Evolutionary conservation across 23 tunicate genomes (phyloP).

Genomic region (Styela plicata): DNA sequence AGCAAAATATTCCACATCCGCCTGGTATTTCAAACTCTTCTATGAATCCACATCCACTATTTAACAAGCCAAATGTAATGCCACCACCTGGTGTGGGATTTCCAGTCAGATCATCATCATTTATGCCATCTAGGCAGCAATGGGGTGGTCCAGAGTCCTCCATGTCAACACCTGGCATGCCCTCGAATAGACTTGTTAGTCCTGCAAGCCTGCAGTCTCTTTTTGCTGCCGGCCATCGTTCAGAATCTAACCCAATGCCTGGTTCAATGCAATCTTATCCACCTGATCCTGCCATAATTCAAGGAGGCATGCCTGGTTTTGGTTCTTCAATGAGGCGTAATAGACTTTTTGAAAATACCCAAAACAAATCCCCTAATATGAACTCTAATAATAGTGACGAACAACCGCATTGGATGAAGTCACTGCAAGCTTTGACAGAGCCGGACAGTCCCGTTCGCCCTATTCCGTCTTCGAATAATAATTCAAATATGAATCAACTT

Average conservation of each 20-base stretch:
- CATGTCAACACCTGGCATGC: slow-evolving; percentile 17
- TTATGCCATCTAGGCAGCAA: slow-evolving; percentile 3
- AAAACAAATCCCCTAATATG: neutral
- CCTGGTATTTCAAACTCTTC: slow-evolving; percentile 15
- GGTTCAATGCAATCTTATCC: slow-evolving; percentile 21
- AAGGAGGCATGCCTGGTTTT: slow-evolving; percentile 29
- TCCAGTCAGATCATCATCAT: neutral
- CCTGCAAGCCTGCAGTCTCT: slow-evolving; percentile 14
- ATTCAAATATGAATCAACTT: neutral
- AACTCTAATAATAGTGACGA: slow-evolving; percentile 37
- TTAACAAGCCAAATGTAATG: slow-evolving; percentile 9
- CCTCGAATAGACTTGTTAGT: slow-evolving; percentile 18
- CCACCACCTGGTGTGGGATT: slow-evolving; percentile 23
- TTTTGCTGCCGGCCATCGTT: neutral
- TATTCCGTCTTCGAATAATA: neutral
- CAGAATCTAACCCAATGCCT: slow-evolving; percentile 20
- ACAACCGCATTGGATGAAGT: slow-evolving; percentile 91
- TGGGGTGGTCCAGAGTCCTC: slow-evolving; percentile 16
- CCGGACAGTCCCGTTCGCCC: slow-evolving; percentile 43
- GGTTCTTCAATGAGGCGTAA: slow-evolving; percentile 21
- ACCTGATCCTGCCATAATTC: slow-evolving; percentile 78
- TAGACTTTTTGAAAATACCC: slow-evolving; percentile 17
- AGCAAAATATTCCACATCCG: slow-evolving; percentile 9
- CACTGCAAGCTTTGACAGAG: slow-evolving; percentile 67
- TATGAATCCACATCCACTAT: neutral